Evolutionary conservation across 2,113 vertebrate genomes (phyloP).

Genomic region (Pachypanchax playfairii): DNA sequence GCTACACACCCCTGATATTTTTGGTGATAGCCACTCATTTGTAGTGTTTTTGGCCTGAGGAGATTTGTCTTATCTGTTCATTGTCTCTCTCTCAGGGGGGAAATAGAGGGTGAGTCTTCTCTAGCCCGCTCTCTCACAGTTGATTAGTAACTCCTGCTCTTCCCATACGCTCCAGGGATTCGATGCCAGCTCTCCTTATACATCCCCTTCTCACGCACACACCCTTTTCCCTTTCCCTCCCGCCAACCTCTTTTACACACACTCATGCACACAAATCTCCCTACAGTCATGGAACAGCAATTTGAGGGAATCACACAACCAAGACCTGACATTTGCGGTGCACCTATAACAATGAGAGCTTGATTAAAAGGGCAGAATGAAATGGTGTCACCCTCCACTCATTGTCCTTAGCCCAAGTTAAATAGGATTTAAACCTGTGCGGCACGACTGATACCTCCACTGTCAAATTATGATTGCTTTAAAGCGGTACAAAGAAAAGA

Average conservation of each 20-base stretch:
- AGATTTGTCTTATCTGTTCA: conserved; percentile 72
- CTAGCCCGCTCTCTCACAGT: conserved; percentile 66
- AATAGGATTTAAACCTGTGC: conserved; percentile 73
- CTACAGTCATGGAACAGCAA: conserved; percentile 61
- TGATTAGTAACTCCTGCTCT: conserved; percentile 75
- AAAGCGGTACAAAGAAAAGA: conserved; percentile 53
- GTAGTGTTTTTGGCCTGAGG: conserved; percentile 61
- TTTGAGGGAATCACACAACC: conserved; percentile 62
- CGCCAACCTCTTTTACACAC: conserved; percentile 26
- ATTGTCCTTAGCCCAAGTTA: conserved; percentile 68
- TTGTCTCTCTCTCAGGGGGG: conserved; percentile 56
- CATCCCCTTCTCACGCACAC: conserved; percentile 66
- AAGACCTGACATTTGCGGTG: conserved; percentile 69
- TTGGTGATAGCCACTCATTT: conserved; percentile 69
- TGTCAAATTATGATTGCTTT: conserved; percentile 67
- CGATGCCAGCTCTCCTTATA: conserved; percentile 70
- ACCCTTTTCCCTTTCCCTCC: conserved; percentile 21
- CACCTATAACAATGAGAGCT: conserved; percentile 69
- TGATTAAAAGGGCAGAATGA: conserved; percentile 77
- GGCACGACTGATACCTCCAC: conserved; percentile 59
- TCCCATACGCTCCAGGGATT: conserved; percentile 69
- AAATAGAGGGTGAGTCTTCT: conserved; percentile 64
- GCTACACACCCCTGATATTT: conserved; percentile 42
- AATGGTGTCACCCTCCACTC: conserved; percentile 59
- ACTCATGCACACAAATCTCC: conserved; percentile 48